These are phyloP conservation scores for Metridium senile DNA, from an alignment of 92 coral and sea anemone species.

Conservation along the genomic window DNA sequence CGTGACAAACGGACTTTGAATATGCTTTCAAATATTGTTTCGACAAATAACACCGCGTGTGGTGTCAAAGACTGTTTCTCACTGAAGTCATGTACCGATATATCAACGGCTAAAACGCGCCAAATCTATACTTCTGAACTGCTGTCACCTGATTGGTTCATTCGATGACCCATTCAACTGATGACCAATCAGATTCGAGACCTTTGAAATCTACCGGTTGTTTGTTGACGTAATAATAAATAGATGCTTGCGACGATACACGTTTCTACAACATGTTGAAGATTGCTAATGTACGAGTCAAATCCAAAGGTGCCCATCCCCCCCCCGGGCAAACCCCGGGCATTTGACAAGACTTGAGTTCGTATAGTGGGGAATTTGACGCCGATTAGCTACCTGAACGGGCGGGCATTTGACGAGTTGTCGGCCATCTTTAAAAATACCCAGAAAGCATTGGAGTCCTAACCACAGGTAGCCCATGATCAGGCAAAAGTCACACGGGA, in stretches of 20 bases:
- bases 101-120: constrained; percentile 34
- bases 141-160: constrained; percentile 18
- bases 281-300: background rate
- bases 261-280: constrained; percentile 29
- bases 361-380: no score
- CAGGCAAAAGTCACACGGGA: no score
- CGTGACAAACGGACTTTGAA: constrained; percentile 25
- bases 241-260: background rate
- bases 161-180: constrained; percentile 2
- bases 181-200: constrained; percentile 15
- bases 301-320: no score
- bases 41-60: constrained; percentile 16
- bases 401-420: no score
- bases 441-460: no score
- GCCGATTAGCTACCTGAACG: no score
- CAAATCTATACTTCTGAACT: constrained; percentile 11
- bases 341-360: no score
- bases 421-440: no score
- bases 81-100: constrained; percentile 22
- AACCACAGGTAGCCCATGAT: no score
- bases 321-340: no score
- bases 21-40: constrained; percentile 27
- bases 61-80: constrained; percentile 18
- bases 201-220: constrained; percentile 26
- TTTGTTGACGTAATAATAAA: constrained; percentile 11